A percentile compares a stretch with the other conserved stretches of the same genome.
Evolutionary conservation across 53 echinoderm and acorn worm species (phyloP).

Genomic region (Zoroaster sp.): DNA sequence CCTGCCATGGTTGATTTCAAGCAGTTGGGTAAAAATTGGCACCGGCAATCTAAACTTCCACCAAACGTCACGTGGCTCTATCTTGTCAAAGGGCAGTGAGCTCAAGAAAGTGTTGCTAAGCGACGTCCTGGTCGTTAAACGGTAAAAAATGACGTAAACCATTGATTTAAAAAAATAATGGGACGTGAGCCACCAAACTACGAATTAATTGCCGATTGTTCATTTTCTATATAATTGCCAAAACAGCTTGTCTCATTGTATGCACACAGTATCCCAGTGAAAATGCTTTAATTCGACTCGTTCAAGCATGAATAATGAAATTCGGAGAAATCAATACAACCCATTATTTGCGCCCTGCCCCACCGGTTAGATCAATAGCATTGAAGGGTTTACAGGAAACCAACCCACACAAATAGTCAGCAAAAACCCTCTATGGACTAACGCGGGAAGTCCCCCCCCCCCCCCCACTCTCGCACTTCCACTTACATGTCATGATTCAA

Average conservation of each 20-base stretch:
- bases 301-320: neutral
- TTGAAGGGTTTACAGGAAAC: neutral
- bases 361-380: constrained; percentile 1
- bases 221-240: neutral
- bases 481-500: constrained; percentile 1
- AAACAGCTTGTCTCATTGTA: neutral
- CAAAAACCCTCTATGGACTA: too few species aligned
- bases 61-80: neutral
- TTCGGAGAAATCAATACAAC: constrained; percentile 8
- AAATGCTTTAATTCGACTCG: neutral
- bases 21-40: neutral
- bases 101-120: neutral
- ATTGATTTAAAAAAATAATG: neutral
- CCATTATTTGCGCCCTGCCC: neutral
- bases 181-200: neutral
- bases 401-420: too few species aligned
- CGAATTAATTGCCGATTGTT: neutral
- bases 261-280: neutral
- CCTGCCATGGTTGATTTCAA: neutral
- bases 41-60: neutral
- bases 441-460: neutral
- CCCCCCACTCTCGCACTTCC: neutral
- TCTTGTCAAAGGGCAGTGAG: neutral
- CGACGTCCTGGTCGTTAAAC: neutral
- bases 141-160: neutral